phyloP scores from a whole-genome alignment of 2,888 invertebrate species.

The Drosophila diplacantha region DNA sequence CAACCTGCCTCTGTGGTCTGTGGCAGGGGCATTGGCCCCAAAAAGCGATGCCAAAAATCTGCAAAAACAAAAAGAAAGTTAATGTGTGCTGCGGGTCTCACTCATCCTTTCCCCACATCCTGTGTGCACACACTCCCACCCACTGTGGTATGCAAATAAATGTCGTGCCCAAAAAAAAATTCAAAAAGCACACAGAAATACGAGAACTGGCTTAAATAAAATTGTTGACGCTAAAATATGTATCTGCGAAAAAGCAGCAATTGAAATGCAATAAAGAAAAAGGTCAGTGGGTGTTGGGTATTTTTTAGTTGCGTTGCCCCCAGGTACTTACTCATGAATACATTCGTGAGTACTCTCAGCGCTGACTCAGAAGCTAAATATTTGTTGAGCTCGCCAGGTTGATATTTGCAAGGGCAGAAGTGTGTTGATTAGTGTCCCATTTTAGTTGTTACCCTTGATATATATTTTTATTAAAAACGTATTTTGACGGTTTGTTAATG shows the following conservation, averaged over 20 bases:
- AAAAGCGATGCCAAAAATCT: constrained; percentile 32
- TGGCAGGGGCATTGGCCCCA: constrained; percentile 8
- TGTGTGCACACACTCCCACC: not conserved
- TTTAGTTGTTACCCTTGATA: not conserved
- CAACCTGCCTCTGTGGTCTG: constrained; percentile 21
- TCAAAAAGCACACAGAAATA: not conserved
- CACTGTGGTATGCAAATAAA: constrained; percentile 53
- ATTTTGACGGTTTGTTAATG: too few species aligned
- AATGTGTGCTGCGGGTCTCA: constrained; percentile 10
- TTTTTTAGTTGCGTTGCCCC: not conserved
- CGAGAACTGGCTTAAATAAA: constrained; percentile 22
- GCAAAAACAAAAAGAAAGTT: constrained; percentile 20
- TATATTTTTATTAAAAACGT: not conserved
- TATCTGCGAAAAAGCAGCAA: constrained; percentile 24
- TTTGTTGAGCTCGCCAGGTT: constrained; percentile 2
- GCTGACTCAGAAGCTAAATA: constrained; percentile 8
- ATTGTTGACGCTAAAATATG: constrained; percentile 34
- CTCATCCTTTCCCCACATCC: not conserved
- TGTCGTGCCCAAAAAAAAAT: constrained; percentile 17
- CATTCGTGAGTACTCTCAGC: constrained; percentile 24
- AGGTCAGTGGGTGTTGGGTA: constrained; percentile 24
- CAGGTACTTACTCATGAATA: constrained; percentile 17
- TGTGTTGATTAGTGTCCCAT: constrained; percentile 1
- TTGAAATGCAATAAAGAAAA: constrained; percentile 22
- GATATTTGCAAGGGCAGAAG: not conserved